These are phyloP conservation scores for Anastrepha ludens DNA, from an alignment of 1,140 invertebrate genomes.

Conservation along the genomic window DNA sequence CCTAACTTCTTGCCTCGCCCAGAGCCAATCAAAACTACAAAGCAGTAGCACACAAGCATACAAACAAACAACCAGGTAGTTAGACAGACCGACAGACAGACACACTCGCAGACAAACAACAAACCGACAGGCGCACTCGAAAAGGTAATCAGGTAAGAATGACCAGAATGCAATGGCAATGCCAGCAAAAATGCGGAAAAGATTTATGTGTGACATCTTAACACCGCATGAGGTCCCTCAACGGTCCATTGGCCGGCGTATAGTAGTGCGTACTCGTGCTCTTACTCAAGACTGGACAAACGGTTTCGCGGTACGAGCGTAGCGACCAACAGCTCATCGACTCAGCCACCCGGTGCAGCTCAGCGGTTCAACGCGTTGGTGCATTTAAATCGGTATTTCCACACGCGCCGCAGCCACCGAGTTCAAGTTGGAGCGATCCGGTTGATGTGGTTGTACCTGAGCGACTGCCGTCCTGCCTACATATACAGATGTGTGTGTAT, in stretches of 20 bases:
- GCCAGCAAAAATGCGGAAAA: slow-evolving; percentile 57
- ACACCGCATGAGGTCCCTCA: slow-evolving; percentile 57
- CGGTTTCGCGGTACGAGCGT: neutral
- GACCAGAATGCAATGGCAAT: slow-evolving; percentile 49
- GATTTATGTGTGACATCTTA: slow-evolving; percentile 59
- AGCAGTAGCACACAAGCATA: neutral
- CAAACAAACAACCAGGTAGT: neutral
- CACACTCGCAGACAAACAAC: neutral
- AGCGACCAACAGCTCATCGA: neutral
- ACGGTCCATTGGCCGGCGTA: neutral
- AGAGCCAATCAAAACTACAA: slow-evolving; percentile 37
- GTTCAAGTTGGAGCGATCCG: slow-evolving; percentile 31
- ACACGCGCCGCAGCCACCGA: slow-evolving; percentile 10
- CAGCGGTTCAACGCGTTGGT: slow-evolving; percentile 15
- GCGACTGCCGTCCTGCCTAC: neutral
- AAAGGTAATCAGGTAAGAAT: slow-evolving; percentile 52
- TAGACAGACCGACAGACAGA: neutral
- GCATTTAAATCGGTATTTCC: slow-evolving; percentile 43
- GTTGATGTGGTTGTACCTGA: slow-evolving; percentile 31
- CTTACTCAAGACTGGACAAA: neutral
- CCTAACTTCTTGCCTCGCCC: neutral
- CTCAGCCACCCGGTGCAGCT: neutral
- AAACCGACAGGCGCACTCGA: slow-evolving; percentile 25
- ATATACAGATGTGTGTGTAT: neutral
- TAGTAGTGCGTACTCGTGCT: neutral